phyloP scores from a whole-genome alignment of 2,797 vertebrate species.

The Choloepus didactylus region DNA sequence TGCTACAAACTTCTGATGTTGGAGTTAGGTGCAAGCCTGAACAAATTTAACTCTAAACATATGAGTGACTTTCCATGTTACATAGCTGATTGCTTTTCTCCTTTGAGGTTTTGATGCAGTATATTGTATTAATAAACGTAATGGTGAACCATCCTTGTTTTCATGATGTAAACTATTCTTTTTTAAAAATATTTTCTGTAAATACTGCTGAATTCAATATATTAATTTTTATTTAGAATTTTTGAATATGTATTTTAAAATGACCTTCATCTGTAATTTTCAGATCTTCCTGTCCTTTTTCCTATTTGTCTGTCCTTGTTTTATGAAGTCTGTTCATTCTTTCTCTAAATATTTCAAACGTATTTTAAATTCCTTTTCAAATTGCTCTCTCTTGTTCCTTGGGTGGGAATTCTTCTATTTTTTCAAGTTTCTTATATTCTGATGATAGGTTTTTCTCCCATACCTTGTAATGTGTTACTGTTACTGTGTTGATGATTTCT shows the following conservation, averaged over 20 bases:
- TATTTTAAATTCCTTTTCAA: constrained; percentile 53
- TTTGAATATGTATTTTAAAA: constrained; percentile 43
- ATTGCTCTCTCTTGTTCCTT: neutral
- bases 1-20: constrained; percentile 30
- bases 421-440: constrained; percentile 30
- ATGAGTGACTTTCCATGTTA: constrained; percentile 27
- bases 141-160: constrained; percentile 10
- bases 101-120: neutral
- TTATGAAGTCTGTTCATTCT: constrained; percentile 38
- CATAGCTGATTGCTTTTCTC: neutral
- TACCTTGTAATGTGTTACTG: neutral
- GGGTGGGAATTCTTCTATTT: neutral
- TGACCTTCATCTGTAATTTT: constrained; percentile 1
- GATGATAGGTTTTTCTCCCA: constrained; percentile 13
- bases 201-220: neutral
- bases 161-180: neutral
- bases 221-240: constrained; percentile 34
- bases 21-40: constrained; percentile 10
- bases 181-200: neutral
- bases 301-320: neutral
- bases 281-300: constrained; percentile 15
- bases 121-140: neutral
- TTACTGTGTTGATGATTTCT: neutral
- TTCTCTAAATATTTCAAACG: constrained; percentile 49
- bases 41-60: neutral